These are phyloP conservation scores for Schizaphis graminum DNA, from an alignment of 2,888 invertebrate species.

Conservation along the genomic window DNA sequence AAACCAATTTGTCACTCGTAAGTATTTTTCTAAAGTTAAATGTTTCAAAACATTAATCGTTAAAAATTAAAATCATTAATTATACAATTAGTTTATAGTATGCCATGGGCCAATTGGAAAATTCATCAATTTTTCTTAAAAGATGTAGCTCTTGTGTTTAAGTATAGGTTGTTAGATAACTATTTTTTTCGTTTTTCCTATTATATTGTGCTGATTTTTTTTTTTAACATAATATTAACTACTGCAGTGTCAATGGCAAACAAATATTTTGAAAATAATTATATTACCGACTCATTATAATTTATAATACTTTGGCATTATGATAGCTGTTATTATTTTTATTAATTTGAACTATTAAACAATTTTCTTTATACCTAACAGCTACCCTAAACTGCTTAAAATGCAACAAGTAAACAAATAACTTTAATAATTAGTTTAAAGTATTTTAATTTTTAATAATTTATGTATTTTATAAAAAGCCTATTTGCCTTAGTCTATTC, in stretches of 20 bases:
- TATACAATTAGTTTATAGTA: neutral
- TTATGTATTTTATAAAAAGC: neutral
- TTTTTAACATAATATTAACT: neutral
- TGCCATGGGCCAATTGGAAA: neutral
- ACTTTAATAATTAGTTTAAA: neutral
- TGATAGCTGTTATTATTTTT: neutral
- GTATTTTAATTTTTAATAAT: neutral
- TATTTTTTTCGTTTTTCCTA: neutral
- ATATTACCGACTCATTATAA: neutral
- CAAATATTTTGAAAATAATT: neutral
- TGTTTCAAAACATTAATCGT: neutral
- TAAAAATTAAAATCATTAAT: neutral
- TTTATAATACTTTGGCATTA: neutral
- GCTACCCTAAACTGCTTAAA: neutral
- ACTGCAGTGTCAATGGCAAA: neutral
- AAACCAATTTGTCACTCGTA: neutral
- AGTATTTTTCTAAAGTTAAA: neutral
- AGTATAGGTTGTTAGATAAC: neutral
- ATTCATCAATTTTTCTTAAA: neutral
- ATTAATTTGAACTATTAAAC: neutral
- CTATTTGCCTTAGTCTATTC: neutral
- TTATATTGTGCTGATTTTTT: neutral
- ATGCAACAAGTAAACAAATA: neutral
- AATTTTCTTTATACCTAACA: neutral
- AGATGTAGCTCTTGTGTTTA: neutral